These are phyloP conservation scores for Rhynchopsitta pachyrhyncha DNA, from an alignment of 2,113 vertebrate genomes.

Conservation along the genomic window DNA sequence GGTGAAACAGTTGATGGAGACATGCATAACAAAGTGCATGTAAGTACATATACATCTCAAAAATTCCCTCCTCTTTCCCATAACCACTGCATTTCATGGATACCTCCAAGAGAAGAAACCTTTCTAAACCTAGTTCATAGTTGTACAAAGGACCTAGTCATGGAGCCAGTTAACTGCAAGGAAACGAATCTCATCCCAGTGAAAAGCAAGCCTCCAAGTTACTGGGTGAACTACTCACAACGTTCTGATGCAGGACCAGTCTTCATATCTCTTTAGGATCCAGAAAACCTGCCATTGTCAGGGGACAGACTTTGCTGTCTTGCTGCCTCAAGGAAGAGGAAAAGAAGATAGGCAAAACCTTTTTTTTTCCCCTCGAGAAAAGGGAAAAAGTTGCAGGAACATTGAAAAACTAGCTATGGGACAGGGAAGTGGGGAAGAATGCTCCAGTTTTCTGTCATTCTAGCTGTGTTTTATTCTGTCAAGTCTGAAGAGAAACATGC, in stretches of 20 bases:
- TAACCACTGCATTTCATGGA: not conserved
- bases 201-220: not conserved
- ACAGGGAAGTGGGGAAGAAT: not conserved
- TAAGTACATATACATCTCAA: not conserved
- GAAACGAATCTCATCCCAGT: not conserved
- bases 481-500: not conserved
- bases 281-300: not conserved
- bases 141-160: not conserved
- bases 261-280: fast-evolving
- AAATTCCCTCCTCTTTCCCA: not conserved
- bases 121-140: not conserved
- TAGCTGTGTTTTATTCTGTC: not conserved
- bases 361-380: not conserved
- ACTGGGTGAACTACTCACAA: not conserved
- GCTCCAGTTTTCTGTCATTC: not conserved
- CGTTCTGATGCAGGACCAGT: not conserved
- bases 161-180: not conserved
- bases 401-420: not conserved
- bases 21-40: fast-evolving
- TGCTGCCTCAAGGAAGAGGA: not conserved
- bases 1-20: not conserved
- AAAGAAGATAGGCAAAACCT: not conserved
- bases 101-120: not conserved
- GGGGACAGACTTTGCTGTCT: not conserved
- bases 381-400: not conserved